Conservation (phyloP, 2,113 vertebrate genomes). For the Cyprinodon variegatus region DNA sequence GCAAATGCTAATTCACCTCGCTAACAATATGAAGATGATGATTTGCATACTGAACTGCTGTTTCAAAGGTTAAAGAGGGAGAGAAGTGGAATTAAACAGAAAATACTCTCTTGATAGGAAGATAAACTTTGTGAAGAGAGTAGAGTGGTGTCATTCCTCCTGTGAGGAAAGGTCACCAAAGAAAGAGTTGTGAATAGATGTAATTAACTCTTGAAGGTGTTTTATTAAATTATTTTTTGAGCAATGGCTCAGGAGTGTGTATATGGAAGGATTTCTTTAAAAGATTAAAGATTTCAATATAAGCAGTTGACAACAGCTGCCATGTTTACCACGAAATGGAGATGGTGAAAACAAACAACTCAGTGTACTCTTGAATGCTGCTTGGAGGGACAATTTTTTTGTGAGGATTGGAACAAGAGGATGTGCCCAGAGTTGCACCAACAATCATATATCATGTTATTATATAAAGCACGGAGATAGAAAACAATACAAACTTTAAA, state of each 20-base stretch:
- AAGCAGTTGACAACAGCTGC: not conserved
- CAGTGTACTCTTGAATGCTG: not conserved
- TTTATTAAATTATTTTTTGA: slow-evolving; percentile 4
- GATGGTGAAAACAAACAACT: not conserved
- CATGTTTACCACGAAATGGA: slow-evolving; percentile 29
- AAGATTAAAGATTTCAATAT: slow-evolving; percentile 5
- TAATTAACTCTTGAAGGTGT: slow-evolving; percentile 56
- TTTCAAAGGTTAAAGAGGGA: slow-evolving; percentile 72
- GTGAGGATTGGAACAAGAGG: not conserved
- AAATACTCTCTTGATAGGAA: slow-evolving; percentile 66
- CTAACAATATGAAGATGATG: slow-evolving; percentile 74
- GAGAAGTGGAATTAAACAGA: slow-evolving; percentile 71
- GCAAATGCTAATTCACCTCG: slow-evolving; percentile 77
- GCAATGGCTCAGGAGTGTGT: slow-evolving; percentile 10
- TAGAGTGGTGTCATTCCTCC: slow-evolving; percentile 52
- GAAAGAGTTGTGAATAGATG: slow-evolving; percentile 51
- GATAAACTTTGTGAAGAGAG: slow-evolving; percentile 68
- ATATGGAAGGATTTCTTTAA: not conserved
- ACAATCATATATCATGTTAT: no score
- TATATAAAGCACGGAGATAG: no score
- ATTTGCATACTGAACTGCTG: slow-evolving; percentile 69
- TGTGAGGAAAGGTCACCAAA: slow-evolving; percentile 63
- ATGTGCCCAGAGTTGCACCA: not conserved
- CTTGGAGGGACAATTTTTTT: not conserved
- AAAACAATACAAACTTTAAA: no score